A percentile compares a stretch with the other conserved stretches of the same genome.
These are phyloP conservation scores for Beroe forskalii DNA, from an alignment of 37 sponge, comb jelly and placozoan species.

Conservation along the genomic window DNA sequence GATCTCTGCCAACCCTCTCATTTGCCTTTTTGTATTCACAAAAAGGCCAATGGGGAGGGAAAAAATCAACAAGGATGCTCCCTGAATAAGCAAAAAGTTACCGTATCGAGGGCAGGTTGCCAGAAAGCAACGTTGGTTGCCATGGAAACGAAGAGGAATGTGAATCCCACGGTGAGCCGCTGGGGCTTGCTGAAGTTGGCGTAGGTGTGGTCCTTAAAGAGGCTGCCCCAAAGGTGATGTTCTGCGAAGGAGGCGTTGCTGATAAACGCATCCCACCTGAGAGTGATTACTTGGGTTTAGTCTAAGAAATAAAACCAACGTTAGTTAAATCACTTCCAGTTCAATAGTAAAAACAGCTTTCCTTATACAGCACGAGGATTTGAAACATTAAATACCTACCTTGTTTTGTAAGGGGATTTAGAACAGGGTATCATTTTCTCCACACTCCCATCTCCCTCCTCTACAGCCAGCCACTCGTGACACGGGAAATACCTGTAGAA, in stretches of 20 bases:
- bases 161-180: conserved; percentile 34
- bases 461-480: conserved; percentile 62
- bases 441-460: conserved; percentile 27
- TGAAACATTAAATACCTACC: no score
- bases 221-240: conserved; percentile 45
- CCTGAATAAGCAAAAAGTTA: no score
- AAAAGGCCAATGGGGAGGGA: no score
- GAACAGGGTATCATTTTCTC: conserved; percentile 51
- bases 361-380: no score
- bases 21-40: no score
- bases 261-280: conserved; percentile 60
- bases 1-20: no score
- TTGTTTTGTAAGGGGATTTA: conserved; percentile 56
- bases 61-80: no score
- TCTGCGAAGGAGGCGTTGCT: conserved; percentile 50
- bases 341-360: no score
- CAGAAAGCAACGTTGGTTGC: conserved; percentile 52
- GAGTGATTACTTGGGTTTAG: no score
- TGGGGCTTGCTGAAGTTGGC: conserved; percentile 49
- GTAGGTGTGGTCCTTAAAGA: conserved; percentile 60
- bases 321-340: no score
- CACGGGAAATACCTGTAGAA: conserved; percentile 60
- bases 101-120: conserved; percentile 39
- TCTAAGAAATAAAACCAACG: no score
- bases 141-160: conserved; percentile 40